These are phyloP conservation scores for Tethya wilhelma DNA, from an alignment of 37 sponge, comb jelly and placozoan genomes.

Conservation along the genomic window DNA sequence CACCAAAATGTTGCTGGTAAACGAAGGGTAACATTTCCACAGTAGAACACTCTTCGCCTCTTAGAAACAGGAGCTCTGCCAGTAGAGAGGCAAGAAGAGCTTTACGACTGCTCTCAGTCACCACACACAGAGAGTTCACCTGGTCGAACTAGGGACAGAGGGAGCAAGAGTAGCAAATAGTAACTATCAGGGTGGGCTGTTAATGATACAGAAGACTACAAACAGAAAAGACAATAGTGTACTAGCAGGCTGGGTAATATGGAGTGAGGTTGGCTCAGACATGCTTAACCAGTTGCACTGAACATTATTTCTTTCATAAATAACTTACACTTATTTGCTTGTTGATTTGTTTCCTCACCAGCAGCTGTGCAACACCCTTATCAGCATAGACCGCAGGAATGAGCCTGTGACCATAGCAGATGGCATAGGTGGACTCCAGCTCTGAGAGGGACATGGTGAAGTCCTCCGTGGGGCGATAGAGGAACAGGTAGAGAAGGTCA, in stretches of 20 bases:
- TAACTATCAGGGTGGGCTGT: too few relatives aligned
- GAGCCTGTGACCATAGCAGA: conserved; percentile 46
- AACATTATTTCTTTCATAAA: too few relatives aligned
- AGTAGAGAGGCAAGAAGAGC: conserved; percentile 19
- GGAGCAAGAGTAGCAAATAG: too few relatives aligned
- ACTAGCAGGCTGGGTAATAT: too few relatives aligned
- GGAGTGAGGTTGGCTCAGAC: too few relatives aligned
- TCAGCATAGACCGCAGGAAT: conserved; percentile 40
- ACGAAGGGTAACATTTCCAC: conserved; percentile 3
- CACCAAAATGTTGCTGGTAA: conserved; percentile 43
- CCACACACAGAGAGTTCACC: neutral
- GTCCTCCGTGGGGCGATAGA: conserved; percentile 21
- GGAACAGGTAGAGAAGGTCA: conserved; percentile 66
- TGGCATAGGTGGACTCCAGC: conserved; percentile 25
- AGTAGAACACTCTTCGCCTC: conserved; percentile 8
- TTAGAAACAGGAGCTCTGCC: conserved; percentile 39
- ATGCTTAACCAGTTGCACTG: too few relatives aligned
- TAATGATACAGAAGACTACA: too few relatives aligned
- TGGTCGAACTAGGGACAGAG: neutral
- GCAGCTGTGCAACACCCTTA: conserved; percentile 17
- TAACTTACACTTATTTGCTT: conserved; percentile 42
- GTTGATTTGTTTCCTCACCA: conserved; percentile 12
- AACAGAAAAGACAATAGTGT: too few relatives aligned
- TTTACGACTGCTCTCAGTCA: neutral
- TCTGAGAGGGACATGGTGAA: conserved; percentile 15